Base-by-base conservation (phyloP, 2,888 invertebrate species). In the Xanthia icteritia region DNA sequence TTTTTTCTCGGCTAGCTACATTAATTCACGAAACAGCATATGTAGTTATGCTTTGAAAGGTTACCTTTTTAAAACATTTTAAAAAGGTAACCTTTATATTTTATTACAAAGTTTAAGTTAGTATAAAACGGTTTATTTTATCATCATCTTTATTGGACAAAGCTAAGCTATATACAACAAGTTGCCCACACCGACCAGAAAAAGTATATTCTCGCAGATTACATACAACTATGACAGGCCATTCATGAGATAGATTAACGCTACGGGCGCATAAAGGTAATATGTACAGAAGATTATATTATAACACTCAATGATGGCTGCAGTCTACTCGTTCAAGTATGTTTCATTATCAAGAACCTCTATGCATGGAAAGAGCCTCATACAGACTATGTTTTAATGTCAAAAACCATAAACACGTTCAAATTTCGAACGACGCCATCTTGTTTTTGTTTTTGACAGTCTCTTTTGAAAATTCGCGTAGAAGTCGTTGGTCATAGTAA, bases 111-210 rank as follows among this genome's bases (percentile, higher is more conserved):
- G 0, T 36, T 11, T 23, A 63, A 66, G 78, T 63, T 56, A 69
- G 20, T 58, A 39, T 61, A 58, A 60, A 61, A 58, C 15, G 20
- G 4, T 66, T 68, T 73, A 80, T 75, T 67, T 78, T 61, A 71
- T 88, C 68, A 69, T 76, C 72, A 67, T 76, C 42, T 89, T 85
- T 88, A 88, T 84, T 88, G 42, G 73, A 77, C 20, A 81, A 86
- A 84, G 89, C 82, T 77, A 88, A 88, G 88, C 89, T 87, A 88
- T 89, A 54, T 86, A 89, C 89, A 87, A 73, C 42, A 70, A 77
- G 81, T 77, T 81, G 89, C 87, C 87, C 87, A 89, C 80, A 84
- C 81, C 85, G 31, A 67, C 73, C 67, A 76, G 69, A 76, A 74
- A 72, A 71, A 74, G 67, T 51, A 27, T 51, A 83, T 70, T 82